These are phyloP conservation scores for Parascotia fuliginaria DNA, from an alignment of 2,888 invertebrate species.

Conservation along the genomic window DNA sequence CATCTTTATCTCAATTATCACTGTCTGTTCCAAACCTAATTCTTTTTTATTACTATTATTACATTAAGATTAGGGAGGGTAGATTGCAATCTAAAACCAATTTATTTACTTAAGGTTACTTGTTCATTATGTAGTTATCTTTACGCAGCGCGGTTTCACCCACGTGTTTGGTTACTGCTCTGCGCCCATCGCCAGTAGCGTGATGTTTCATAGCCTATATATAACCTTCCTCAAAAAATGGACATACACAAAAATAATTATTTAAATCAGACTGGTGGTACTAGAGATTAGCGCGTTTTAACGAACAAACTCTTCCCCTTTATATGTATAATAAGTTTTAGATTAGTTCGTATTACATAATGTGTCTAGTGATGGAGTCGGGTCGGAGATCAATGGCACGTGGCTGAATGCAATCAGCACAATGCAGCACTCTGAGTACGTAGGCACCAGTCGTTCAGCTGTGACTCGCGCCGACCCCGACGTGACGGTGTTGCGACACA, in stretches of 20 bases:
- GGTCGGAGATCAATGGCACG: slow-evolving; percentile 4
- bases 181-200: too few species aligned
- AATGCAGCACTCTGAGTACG: slow-evolving; percentile 10
- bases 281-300: too few species aligned
- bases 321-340: too few species aligned
- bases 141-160: too few species aligned
- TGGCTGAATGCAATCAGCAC: slow-evolving; percentile 20
- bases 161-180: too few species aligned
- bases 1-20: not conserved
- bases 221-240: too few species aligned
- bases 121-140: slow-evolving; percentile 1
- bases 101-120: not conserved
- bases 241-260: too few species aligned
- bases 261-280: too few species aligned
- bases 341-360: slow-evolving; percentile 5
- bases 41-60: too few species aligned
- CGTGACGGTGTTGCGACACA: slow-evolving; percentile 13
- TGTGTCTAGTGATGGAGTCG: slow-evolving; percentile 4
- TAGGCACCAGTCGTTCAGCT: not conserved
- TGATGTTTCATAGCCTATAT: too few species aligned
- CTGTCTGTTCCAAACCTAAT: slow-evolving; percentile 2
- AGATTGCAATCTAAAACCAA: not conserved
- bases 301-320: too few species aligned
- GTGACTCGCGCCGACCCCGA: not conserved
- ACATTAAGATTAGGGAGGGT: not conserved